phyloP scores from a whole-genome alignment of 2,888 invertebrate species.

The Acronicta alni region DNA sequence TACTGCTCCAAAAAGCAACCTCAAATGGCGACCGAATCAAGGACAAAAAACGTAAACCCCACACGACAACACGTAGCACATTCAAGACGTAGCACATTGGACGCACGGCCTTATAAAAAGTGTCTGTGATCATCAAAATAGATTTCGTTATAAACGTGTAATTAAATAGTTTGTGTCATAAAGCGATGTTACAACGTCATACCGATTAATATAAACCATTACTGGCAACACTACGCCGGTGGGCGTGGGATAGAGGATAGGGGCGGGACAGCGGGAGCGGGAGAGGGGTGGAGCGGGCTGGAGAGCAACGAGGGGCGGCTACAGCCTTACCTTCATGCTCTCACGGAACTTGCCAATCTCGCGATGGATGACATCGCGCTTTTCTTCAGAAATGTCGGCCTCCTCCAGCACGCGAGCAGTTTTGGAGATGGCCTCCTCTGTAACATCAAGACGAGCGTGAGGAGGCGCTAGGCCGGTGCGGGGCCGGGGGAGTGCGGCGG shows the following conservation, averaged over 20 bases:
- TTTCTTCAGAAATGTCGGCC: conserved; percentile 98
- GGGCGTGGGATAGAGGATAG: too few species aligned
- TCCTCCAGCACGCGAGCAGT: conserved; percentile 93
- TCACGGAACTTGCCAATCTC: conserved; percentile 99
- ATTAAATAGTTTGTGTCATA: conserved; percentile 38
- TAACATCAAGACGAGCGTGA: neutral
- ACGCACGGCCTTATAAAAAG: neutral
- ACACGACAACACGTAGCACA: too few species aligned
- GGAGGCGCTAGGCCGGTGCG: neutral
- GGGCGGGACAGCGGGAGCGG: neutral
- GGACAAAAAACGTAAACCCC: too few species aligned
- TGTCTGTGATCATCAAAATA: neutral
- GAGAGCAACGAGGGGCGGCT: conserved; percentile 26
- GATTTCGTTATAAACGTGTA: neutral
- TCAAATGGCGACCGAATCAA: too few species aligned
- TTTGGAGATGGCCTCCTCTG: conserved; percentile 91
- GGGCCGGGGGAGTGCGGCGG: neutral
- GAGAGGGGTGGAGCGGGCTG: neutral
- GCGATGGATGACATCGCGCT: conserved; percentile 97
- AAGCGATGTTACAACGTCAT: conserved; percentile 50
- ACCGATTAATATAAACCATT: conserved; percentile 47
- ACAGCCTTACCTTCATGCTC: conserved; percentile 96
- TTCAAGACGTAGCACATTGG: neutral
- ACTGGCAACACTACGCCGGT: conserved; percentile 19
- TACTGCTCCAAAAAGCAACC: too few species aligned